Evolutionary conservation across 2,797 vertebrate genomes (phyloP).

Genomic region (Gobionotothen gibberifrons): DNA sequence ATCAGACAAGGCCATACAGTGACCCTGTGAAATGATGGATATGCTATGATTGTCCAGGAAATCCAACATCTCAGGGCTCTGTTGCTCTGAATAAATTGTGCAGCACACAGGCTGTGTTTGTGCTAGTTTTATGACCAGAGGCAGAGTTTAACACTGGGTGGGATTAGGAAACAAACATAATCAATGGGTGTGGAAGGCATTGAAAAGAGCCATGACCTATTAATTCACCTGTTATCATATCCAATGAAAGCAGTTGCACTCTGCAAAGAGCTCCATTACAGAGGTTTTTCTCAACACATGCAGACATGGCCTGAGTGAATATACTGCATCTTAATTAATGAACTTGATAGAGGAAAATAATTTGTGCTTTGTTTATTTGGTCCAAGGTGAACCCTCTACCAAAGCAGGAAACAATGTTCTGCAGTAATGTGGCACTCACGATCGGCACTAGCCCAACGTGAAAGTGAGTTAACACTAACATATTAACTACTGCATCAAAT

Average conservation of each 20-base stretch:
- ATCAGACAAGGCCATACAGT: conserved; percentile 44
- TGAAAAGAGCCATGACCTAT: conserved; percentile 34
- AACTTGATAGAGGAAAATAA: conserved; percentile 14
- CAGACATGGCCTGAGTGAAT: conserved; percentile 1
- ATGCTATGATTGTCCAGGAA: conserved; percentile 16
- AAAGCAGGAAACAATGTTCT: conserved; percentile 13
- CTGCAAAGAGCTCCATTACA: conserved; percentile 13
- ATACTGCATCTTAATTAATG: conserved; percentile 35
- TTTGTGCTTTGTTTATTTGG: conserved; percentile 21
- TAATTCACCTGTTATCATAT: conserved; percentile 45
- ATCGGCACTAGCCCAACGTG: background rate
- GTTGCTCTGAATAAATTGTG: conserved; percentile 34
- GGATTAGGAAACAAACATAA: conserved; percentile 36
- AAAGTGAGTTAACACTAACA: conserved; percentile 6
- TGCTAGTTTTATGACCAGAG: conserved; percentile 7
- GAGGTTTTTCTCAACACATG: conserved; percentile 29
- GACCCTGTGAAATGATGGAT: conserved; percentile 34
- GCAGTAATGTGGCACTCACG: conserved; percentile 9
- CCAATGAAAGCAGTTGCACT: conserved; percentile 31
- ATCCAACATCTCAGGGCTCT: conserved; percentile 23
- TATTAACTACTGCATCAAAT: background rate
- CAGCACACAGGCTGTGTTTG: conserved; percentile 13
- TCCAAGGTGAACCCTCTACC: conserved; percentile 28
- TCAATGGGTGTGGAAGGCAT: conserved; percentile 27
- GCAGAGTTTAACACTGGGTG: conserved; percentile 26